phyloP scores from a whole-genome alignment of 2,888 invertebrate genomes.

The Macropis europaea region DNA sequence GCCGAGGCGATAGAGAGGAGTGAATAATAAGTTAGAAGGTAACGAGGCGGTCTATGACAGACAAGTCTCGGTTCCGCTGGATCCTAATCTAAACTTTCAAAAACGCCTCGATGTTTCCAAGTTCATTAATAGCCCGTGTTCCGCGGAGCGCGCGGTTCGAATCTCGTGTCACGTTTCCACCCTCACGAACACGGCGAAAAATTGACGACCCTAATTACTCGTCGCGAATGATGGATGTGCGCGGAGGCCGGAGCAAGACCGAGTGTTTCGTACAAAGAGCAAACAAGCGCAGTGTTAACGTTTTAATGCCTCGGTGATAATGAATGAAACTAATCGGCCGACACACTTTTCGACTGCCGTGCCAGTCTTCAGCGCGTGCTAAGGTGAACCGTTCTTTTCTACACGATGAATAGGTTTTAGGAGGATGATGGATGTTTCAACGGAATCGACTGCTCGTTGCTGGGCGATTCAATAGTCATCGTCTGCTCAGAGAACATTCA shows the following conservation, averaged over 20 bases:
- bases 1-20: constrained; percentile 33
- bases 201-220: constrained; percentile 24
- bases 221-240: constrained; percentile 14
- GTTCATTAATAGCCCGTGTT: constrained; percentile 35
- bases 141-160: neutral
- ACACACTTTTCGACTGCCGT: neutral
- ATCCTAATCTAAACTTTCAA: constrained; percentile 60
- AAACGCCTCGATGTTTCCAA: constrained; percentile 31
- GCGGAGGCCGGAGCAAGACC: neutral
- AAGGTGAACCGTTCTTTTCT: neutral
- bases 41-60: constrained; percentile 62
- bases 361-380: neutral
- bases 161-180: constrained; percentile 3
- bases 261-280: neutral
- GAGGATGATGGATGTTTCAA: neutral
- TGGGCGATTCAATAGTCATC: neutral
- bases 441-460: neutral
- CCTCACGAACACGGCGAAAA: constrained; percentile 6
- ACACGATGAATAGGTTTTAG: neutral
- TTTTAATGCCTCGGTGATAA: constrained; percentile 9
- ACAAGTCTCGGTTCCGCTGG: constrained; percentile 67
- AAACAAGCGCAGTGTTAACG: neutral
- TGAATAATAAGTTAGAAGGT: constrained; percentile 42
- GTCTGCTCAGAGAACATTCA: too few relatives aligned
- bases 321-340: constrained; percentile 11